phyloP scores from a whole-genome alignment of 2,797 vertebrate species.

The Aythya fuligula region DNA sequence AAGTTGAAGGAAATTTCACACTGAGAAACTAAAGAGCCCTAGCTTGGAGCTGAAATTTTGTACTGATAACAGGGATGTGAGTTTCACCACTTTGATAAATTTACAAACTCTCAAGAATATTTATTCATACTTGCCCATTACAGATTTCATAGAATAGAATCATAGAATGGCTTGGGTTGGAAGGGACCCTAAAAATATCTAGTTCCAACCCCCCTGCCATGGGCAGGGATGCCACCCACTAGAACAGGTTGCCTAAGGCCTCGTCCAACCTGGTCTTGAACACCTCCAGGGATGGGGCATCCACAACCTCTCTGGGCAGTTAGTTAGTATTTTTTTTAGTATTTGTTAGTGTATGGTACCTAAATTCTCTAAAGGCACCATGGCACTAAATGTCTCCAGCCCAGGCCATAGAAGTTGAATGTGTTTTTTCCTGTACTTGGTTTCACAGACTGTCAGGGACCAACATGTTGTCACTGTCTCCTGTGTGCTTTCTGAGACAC shows the following conservation, averaged over 20 bases:
- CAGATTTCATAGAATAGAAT: neutral
- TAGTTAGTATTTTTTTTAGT: neutral
- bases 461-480: neutral
- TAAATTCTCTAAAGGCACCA: neutral
- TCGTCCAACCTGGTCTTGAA: too few species aligned
- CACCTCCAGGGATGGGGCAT: too few species aligned
- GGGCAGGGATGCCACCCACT: too few species aligned
- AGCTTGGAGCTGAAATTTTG: neutral
- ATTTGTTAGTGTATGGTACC: neutral
- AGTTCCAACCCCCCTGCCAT: too few species aligned
- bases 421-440: neutral
- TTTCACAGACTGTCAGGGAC: neutral
- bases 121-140: neutral
- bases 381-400: neutral
- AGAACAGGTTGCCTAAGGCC: too few species aligned
- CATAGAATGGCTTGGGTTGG: too few species aligned
- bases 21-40: neutral
- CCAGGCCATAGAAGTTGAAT: neutral
- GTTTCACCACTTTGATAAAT: neutral
- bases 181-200: too few species aligned
- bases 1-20: neutral
- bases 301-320: too few species aligned
- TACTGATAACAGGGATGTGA: neutral
- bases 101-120: neutral
- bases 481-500: rapidly evolving